Evolutionary conservation across 1,140 invertebrate genomes (phyloP).

Genomic region (Euwallacea fornicatus): DNA sequence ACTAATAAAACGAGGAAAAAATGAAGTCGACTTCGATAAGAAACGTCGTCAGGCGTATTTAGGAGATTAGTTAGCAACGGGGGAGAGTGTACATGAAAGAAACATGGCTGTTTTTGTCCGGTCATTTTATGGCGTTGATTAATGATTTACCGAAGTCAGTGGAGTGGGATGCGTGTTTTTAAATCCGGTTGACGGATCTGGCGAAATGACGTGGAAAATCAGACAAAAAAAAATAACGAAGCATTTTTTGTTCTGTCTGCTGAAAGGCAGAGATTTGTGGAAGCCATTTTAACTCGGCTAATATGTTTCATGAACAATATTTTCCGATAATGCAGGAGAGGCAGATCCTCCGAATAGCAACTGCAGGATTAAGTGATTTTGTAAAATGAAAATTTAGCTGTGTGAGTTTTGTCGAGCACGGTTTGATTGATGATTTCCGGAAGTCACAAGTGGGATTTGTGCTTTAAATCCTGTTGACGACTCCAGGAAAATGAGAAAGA

Average conservation of each 20-base stretch:
- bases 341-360: neutral
- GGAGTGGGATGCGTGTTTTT: conserved; percentile 30
- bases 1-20: neutral
- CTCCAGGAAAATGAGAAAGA: conserved; percentile 10
- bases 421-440: conserved; percentile 16
- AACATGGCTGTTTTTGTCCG: conserved; percentile 16
- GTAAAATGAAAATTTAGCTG: neutral
- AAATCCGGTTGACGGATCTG: conserved; percentile 34
- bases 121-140: conserved; percentile 27
- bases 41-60: conserved; percentile 8
- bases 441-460: conserved; percentile 14
- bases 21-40: neutral
- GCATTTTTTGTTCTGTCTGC: conserved; percentile 7
- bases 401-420: neutral
- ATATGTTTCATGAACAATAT: neutral
- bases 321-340: neutral
- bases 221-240: conserved; percentile 17
- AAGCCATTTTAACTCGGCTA: neutral
- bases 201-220: conserved; percentile 37
- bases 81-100: conserved; percentile 14
- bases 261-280: neutral
- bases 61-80: conserved; percentile 5
- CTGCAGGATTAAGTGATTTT: neutral
- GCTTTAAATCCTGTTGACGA: conserved; percentile 14
- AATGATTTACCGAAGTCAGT: conserved; percentile 32